phyloP scores from a whole-genome alignment of 2,113 vertebrate species.

The Paramormyrops kingsleyae region DNA sequence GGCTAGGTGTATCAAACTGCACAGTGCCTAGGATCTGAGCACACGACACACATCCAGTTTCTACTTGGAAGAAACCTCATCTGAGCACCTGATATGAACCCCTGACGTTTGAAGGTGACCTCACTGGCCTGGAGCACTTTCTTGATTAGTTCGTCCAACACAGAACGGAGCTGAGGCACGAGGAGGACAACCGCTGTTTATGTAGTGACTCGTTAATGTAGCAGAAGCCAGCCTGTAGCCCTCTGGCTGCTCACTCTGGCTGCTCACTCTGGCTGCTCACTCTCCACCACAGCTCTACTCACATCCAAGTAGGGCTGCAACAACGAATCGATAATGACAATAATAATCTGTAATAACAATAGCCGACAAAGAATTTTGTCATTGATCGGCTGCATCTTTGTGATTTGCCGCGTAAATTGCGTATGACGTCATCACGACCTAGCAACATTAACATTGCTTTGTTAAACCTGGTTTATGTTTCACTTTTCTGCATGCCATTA shows the following conservation, averaged over 20 bases:
- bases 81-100: constrained; percentile 17
- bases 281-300: neutral
- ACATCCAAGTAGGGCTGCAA: neutral
- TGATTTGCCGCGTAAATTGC: neutral
- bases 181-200: neutral
- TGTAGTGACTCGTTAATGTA: neutral
- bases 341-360: neutral
- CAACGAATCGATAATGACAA: neutral
- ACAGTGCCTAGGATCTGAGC: neutral
- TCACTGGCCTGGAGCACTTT: constrained; percentile 21
- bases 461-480: neutral
- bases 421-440: neutral
- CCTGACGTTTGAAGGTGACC: constrained; percentile 22
- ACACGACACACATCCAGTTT: neutral
- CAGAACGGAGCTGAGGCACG: neutral
- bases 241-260: neutral
- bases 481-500: neutral
- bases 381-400: neutral
- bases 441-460: neutral
- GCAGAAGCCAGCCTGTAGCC: neutral
- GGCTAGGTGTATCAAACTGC: neutral
- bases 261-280: neutral
- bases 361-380: neutral
- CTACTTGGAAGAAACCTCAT: constrained; percentile 22
- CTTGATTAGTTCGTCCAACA: constrained; percentile 20